Conservation (phyloP, 2,113 vertebrate species). For the Buteo buteo region DNA sequence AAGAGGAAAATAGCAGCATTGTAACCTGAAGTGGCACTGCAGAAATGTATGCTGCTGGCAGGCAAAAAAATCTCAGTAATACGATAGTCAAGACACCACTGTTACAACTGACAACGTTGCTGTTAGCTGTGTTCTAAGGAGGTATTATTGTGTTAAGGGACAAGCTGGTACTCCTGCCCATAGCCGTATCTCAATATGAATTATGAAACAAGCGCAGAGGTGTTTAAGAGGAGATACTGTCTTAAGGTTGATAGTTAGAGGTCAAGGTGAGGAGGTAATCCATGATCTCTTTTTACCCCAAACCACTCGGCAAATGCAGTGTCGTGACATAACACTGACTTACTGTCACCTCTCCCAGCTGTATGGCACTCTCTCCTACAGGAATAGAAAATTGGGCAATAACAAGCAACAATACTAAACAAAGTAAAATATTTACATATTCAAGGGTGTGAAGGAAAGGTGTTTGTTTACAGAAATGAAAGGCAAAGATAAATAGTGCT, state of each 20-base stretch:
- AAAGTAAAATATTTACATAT: neutral
- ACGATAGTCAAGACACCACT: neutral
- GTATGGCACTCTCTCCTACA: neutral
- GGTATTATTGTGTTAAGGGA: neutral
- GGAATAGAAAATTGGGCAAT: neutral
- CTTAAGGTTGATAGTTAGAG: neutral
- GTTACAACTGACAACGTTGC: neutral
- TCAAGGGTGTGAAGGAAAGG: neutral
- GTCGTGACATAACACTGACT: neutral
- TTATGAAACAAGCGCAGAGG: neutral
- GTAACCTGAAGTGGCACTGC: neutral
- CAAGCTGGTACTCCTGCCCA: neutral
- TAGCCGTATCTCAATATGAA: neutral
- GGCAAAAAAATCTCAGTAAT: neutral
- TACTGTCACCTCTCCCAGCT: neutral
- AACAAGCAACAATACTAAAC: neutral
- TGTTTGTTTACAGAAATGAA: constrained; percentile 47
- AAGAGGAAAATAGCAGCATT: neutral
- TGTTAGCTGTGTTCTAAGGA: neutral
- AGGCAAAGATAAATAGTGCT: constrained; percentile 37
- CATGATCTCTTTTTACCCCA: neutral
- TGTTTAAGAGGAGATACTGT: neutral
- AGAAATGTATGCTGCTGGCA: neutral
- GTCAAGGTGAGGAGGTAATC: neutral
- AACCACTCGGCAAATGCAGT: neutral